Evolutionary conservation across 2,888 invertebrate species (phyloP).

Genomic region (Gryllus longicercus): DNA sequence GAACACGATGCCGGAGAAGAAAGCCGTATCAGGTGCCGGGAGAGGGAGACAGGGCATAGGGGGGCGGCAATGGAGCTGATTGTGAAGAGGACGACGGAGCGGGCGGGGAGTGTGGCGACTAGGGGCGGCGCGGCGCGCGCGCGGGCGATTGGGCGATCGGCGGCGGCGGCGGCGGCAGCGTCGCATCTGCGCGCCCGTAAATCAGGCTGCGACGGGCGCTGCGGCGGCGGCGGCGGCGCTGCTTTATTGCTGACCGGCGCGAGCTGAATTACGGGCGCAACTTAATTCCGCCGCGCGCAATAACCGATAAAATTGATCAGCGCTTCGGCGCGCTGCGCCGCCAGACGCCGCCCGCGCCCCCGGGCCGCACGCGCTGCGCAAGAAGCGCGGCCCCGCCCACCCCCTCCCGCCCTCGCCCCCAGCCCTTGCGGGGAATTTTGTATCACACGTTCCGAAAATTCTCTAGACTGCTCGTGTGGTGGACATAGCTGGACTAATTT

Average conservation of each 20-base stretch:
- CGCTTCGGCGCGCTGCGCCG: background rate
- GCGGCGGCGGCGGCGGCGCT: background rate
- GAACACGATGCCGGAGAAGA: too few relatives aligned
- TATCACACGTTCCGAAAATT: too few relatives aligned
- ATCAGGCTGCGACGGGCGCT: background rate
- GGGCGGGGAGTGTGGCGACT: too few relatives aligned
- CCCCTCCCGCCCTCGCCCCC: too few relatives aligned
- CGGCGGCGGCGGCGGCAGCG: background rate
- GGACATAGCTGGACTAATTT: too few relatives aligned
- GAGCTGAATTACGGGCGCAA: conserved; percentile 1
- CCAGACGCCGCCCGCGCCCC: background rate
- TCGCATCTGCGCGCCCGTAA: conserved; percentile 11
- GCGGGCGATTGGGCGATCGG: background rate
- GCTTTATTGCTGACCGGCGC: background rate
- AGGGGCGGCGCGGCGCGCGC: background rate
- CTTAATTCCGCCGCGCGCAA: conserved; percentile 17
- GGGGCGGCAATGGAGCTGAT: background rate
- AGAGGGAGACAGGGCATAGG: too few relatives aligned
- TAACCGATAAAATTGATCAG: conserved; percentile 17
- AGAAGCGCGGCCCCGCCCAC: too few relatives aligned
- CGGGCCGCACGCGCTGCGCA: background rate
- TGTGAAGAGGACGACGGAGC: too few relatives aligned
- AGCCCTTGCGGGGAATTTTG: too few relatives aligned
- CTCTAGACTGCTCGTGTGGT: too few relatives aligned
- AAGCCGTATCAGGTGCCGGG: too few relatives aligned